phyloP scores from a whole-genome alignment of 2,113 vertebrate species.

The Mesembrinibis cayennensis region DNA sequence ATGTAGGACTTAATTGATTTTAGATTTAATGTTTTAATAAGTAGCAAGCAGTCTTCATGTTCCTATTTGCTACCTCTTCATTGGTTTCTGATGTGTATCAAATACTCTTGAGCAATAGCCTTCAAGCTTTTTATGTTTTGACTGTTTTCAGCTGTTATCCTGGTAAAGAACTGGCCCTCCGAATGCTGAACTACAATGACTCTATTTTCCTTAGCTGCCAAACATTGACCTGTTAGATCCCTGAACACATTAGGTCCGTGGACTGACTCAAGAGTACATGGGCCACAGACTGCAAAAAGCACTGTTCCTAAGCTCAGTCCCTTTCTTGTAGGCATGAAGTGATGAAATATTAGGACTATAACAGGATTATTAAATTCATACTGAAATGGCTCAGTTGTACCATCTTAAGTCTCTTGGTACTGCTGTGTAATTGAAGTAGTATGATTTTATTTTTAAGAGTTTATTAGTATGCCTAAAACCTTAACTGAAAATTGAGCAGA shows the following conservation, averaged over 20 bases:
- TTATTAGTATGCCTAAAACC: background rate
- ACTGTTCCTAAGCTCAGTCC: background rate
- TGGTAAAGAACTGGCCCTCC: background rate
- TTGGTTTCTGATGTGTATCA: background rate
- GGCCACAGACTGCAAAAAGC: background rate
- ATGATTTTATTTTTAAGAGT: background rate
- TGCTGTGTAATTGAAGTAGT: background rate
- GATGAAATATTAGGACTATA: background rate
- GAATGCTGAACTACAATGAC: background rate
- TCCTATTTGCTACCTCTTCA: background rate
- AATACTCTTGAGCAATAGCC: background rate
- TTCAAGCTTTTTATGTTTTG: background rate
- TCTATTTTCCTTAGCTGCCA: background rate
- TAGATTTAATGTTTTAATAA: background rate
- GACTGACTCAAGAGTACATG: background rate
- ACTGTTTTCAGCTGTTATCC: background rate
- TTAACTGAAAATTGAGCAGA: background rate
- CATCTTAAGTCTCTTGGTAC: background rate
- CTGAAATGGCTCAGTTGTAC: background rate
- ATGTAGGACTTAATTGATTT: background rate
- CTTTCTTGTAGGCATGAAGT: background rate
- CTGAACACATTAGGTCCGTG: background rate
- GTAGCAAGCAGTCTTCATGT: background rate
- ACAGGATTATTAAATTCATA: background rate
- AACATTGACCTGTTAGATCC: background rate